Base-by-base conservation (phyloP, 2,888 invertebrate genomes). In the Gasteruption jaculator region DNA sequence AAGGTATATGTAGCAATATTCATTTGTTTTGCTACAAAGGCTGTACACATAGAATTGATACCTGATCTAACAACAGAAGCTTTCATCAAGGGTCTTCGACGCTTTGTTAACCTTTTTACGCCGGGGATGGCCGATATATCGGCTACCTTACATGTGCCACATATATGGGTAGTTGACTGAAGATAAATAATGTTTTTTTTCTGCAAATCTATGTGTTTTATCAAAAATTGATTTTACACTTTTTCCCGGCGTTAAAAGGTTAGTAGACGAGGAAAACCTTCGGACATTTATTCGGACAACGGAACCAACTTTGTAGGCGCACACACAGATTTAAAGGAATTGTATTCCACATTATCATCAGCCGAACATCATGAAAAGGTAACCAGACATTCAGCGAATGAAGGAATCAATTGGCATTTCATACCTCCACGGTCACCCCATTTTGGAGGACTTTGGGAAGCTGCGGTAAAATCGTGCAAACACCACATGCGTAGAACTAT, bases 251-350 rank as follows among this genome's bases (percentile, higher is more conserved):
- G n/a, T n/a, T n/a, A n/a, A n/a, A n/a, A n/a, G n/a, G n/a, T n/a
- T n/a, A n/a, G n/a, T 2, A 41, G 56, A 16, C 38, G 59, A 8
- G 59, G 58, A 3, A 10, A 33, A 5, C 42, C 52, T 1, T 33
- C 41, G 1, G 27, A 48, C n/a, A 42, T 60, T 1, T 57, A 54
- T 33, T 49, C 50, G n/a, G 58, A 60, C 16, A 54, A 54, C 24
- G 59, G 55, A 1, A 56, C 53, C 8, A 58, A 48, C 15, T 61
- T 56, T 16, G 41, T 50, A 1, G 58, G 58, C 3, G 57, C 58
- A 3, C 34, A 41, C 2, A 49, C 45, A 1, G 45, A 51, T 36
- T 35, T 51, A 5, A 38, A 40, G 10, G 30, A 30, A 3, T 11
- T 38, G 3, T 20, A 21, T 4, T 10, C 10, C 8, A n/a, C 27